These are phyloP conservation scores for Myopa testacea DNA, from an alignment of 2,888 invertebrate genomes.

Conservation along the genomic window DNA sequence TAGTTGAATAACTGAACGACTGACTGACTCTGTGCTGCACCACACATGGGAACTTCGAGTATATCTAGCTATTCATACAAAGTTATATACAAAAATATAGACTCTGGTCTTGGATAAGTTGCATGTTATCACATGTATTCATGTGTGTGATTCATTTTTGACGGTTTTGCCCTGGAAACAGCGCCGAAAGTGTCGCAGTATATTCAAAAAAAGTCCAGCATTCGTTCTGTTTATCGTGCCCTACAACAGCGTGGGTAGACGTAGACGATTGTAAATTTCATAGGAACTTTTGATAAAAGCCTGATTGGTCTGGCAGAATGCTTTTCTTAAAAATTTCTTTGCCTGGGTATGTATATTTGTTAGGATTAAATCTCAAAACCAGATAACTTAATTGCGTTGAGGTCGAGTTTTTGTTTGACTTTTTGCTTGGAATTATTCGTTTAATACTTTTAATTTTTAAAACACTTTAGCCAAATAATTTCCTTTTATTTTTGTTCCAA, in stretches of 20 bases:
- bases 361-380: no score
- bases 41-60: neutral
- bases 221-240: neutral
- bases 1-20: neutral
- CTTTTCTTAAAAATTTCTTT: neutral
- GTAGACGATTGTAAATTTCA: neutral
- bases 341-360: no score
- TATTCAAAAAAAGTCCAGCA: neutral
- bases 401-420: no score
- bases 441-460: no score
- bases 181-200: conserved; percentile 1
- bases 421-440: no score
- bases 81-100: neutral
- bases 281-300: neutral
- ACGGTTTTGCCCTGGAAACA: neutral
- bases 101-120: neutral
- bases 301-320: neutral
- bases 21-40: neutral
- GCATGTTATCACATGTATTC: neutral
- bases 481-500: no score
- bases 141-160: conserved; percentile 28
- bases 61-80: neutral
- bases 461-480: no score
- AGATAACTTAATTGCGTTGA: no score
- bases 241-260: no score